Conservation (phyloP, 2,797 vertebrate genomes). For the Bradypodion pumilum region DNA sequence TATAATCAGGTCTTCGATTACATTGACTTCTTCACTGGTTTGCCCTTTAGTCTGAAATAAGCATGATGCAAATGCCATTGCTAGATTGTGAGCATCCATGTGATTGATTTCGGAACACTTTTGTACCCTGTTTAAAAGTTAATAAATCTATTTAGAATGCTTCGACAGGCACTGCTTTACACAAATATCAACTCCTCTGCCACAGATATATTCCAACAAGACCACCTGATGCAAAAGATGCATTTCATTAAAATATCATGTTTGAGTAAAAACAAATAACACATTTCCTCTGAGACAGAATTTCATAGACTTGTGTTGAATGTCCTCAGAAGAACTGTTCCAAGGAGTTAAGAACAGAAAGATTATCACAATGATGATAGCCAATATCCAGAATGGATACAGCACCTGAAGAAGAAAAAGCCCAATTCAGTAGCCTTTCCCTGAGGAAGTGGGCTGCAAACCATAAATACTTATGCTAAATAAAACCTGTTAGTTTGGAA, state of each 20-base stretch:
- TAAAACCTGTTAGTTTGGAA: no score
- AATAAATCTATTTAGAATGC: slow-evolving; percentile 48
- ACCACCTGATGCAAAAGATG: not conserved
- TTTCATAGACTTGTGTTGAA: no score
- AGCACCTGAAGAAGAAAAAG: no score
- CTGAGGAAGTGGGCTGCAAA: no score
- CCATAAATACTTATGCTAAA: no score
- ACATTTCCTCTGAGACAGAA: no score
- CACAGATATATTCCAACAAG: not conserved
- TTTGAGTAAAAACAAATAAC: no score
- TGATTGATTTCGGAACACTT: slow-evolving; percentile 92
- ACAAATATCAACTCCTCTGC: not conserved
- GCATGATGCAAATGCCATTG: slow-evolving; percentile 89
- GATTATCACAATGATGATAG: no score
- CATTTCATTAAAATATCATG: not conserved
- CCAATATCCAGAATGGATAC: no score
- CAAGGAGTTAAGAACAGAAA: no score
- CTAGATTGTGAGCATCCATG: slow-evolving; percentile 87
- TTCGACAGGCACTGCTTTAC: slow-evolving; percentile 9
- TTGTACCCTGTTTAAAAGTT: slow-evolving; percentile 79
- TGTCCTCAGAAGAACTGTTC: no score
- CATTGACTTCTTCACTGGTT: slow-evolving; percentile 85
- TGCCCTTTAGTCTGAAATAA: slow-evolving; percentile 94
- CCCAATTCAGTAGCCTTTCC: no score
- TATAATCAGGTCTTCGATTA: slow-evolving; percentile 90